Conservation (phyloP, 2,797 vertebrate genomes). For the Mallotus villosus region DNA sequence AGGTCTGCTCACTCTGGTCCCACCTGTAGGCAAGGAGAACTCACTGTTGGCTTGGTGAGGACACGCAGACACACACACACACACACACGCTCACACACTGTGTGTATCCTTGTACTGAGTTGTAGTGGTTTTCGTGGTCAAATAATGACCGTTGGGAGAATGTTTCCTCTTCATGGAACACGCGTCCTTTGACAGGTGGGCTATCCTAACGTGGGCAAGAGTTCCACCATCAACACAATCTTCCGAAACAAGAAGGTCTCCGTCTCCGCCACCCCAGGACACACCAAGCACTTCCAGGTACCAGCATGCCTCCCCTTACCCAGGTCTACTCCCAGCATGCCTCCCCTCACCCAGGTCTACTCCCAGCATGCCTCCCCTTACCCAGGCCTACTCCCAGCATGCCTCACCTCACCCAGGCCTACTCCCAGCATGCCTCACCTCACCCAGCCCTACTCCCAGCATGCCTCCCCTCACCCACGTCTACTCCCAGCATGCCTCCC, state of each 20-base stretch:
- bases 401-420: constrained; percentile 56
- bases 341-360: constrained; percentile 57
- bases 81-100: not conserved
- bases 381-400: constrained; percentile 83
- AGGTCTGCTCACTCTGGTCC: constrained; percentile 76
- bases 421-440: constrained; percentile 62
- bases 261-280: constrained; percentile 94
- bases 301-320: not conserved
- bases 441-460: constrained; percentile 75
- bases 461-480: not conserved
- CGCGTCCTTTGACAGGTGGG: constrained; percentile 80
- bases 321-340: constrained; percentile 78
- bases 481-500: constrained; percentile 80
- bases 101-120: too few relatives aligned
- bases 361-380: constrained; percentile 76
- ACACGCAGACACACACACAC: not conserved
- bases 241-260: constrained; percentile 96
- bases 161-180: not conserved
- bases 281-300: constrained; percentile 98
- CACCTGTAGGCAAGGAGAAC: constrained; percentile 81
- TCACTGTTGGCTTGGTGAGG: constrained; percentile 91
- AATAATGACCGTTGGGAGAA: not conserved
- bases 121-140: too few relatives aligned
- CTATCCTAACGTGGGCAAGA: constrained; percentile 98
- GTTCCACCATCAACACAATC: constrained; percentile 98